Conservation (phyloP, 2,797 vertebrate species). For the Basileuterus tristriatus region DNA sequence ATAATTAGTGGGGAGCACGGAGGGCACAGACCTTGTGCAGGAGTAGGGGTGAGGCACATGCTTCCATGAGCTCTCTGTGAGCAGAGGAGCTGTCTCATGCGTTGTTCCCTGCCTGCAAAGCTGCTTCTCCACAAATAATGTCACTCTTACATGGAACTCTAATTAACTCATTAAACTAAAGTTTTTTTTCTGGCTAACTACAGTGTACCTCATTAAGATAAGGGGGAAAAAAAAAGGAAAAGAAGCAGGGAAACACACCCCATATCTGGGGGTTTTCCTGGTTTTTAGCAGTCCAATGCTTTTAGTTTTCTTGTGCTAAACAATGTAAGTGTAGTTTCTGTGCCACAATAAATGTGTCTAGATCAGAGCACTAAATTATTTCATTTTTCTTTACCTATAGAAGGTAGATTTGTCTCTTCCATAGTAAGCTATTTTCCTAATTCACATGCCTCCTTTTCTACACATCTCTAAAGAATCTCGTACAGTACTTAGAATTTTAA, state of each 20-base stretch:
- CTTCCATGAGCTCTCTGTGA: accelerated
- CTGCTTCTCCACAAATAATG: not conserved
- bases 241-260: accelerated
- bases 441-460: not conserved
- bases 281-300: not conserved
- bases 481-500: not conserved
- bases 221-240: not conserved
- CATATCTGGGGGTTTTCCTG: not conserved
- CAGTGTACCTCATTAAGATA: not conserved
- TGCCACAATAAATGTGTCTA: not conserved
- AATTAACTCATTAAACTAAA: not conserved
- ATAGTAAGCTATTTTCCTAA: not conserved
- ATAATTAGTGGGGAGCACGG: accelerated
- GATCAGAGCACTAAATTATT: not conserved
- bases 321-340: not conserved
- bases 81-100: not conserved
- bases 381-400: not conserved
- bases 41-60: accelerated
- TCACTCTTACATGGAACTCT: accelerated
- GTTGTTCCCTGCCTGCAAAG: not conserved
- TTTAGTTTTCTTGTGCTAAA: not conserved
- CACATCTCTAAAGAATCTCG: not conserved
- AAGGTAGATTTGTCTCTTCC: not conserved
- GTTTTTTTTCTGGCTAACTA: not conserved
- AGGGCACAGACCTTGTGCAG: accelerated